phyloP scores from a whole-genome alignment of 2,888 invertebrate species.

The Thyatira batis region DNA sequence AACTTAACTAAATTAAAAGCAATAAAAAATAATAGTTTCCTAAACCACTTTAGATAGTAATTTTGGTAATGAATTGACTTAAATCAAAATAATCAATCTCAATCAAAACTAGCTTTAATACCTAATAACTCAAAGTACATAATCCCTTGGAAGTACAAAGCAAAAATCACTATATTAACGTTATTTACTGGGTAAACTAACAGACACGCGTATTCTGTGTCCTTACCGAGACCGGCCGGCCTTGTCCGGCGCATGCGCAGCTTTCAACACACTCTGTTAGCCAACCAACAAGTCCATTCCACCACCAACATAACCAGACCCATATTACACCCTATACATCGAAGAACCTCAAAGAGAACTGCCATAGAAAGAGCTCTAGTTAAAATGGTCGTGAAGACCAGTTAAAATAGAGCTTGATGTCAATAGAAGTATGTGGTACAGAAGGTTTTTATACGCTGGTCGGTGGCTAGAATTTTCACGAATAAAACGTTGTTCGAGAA shows the following conservation, averaged over 20 bases:
- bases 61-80: neutral
- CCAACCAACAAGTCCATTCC: conserved; percentile 32
- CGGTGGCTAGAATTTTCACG: conserved; percentile 4
- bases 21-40: no score
- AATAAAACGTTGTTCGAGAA: conserved; percentile 19
- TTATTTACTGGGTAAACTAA: conserved; percentile 10
- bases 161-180: conserved; percentile 1
- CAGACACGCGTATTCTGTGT: conserved; percentile 39
- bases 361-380: conserved; percentile 17
- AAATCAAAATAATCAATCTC: no score
- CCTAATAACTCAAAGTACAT: neutral
- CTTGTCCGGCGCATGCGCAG: conserved; percentile 52
- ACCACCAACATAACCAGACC: conserved; percentile 29
- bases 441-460: conserved; percentile 27
- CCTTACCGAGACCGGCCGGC: conserved; percentile 63
- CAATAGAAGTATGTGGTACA: conserved; percentile 22
- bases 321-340: conserved; percentile 7
- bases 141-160: neutral
- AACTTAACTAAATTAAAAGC: no score
- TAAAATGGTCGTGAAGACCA: conserved; percentile 25
- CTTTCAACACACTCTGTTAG: conserved; percentile 65
- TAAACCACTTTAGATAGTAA: no score
- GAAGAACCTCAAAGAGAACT: conserved; percentile 9
- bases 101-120: no score
- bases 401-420: conserved; percentile 24